Conservation (phyloP, 2,888 invertebrate genomes). For the Pedicia rivosa region DNA sequence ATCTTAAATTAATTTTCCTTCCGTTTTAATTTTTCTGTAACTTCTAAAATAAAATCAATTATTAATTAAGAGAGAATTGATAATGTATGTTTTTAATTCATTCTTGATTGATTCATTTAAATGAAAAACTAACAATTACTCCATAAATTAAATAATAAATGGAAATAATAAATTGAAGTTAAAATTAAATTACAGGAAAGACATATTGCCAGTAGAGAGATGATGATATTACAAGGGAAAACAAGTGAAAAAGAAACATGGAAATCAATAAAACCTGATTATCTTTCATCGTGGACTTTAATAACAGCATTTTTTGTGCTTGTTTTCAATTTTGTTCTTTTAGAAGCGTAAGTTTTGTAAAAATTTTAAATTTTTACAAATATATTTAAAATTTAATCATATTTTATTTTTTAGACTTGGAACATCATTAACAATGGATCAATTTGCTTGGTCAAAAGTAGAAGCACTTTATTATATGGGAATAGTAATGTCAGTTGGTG, state of each 20-base stretch:
- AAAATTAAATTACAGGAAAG: conserved; percentile 36
- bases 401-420: conserved; percentile 38
- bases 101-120: too few relatives aligned
- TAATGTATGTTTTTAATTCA: too few relatives aligned
- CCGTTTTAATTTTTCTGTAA: too few relatives aligned
- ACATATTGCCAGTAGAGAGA: conserved; percentile 62
- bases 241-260: conserved; percentile 57
- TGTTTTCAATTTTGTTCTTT: conserved; percentile 73
- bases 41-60: too few relatives aligned
- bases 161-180: too few relatives aligned
- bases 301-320: conserved; percentile 68
- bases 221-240: conserved; percentile 57
- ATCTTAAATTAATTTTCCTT: neutral
- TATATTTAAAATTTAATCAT: conserved; percentile 2
- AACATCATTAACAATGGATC: conserved; percentile 74
- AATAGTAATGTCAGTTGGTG: conserved; percentile 63
- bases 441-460: conserved; percentile 69
- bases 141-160: too few relatives aligned
- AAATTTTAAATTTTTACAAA: neutral
- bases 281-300: conserved; percentile 59
- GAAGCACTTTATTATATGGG: conserved; percentile 71
- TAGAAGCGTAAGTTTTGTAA: conserved; percentile 50
- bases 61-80: too few relatives aligned
- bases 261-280: conserved; percentile 53
- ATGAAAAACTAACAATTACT: too few relatives aligned